Base-by-base conservation (phyloP, 2,113 vertebrate genomes). In the Desmodus rotundus region DNA sequence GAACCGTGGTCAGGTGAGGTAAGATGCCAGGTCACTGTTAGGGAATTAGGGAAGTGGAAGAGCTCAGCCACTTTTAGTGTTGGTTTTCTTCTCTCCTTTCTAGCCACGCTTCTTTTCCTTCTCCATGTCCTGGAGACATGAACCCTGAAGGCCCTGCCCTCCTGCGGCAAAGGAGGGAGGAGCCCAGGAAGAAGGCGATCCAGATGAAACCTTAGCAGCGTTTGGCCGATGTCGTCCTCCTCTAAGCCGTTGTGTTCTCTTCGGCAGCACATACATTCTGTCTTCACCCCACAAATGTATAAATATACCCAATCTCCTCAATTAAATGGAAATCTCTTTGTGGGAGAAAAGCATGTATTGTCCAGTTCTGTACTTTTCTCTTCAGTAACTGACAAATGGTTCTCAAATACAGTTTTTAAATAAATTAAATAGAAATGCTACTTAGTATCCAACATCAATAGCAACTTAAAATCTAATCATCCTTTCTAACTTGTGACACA, bases 161-260 rank as follows among this genome's bases (percentile, higher is more conserved):
- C 24, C n/a, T 4, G 1, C 9, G n/a, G 15, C 4, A 38, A 47
- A 11, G 4, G 3, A 36, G 17, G 1, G 16, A 15, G 22, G 26
- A 68, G 7, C 28, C 36, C n/a, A 41, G 11, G 68, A 73, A 73
- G 36, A 73, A 22, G 50, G 70, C n/a, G 67, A 50, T 28, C 36
- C 36, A 52, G n/a, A 13, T 1, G 3, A 61, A 13, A 41, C 5
- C 28, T 45, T 38, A 22, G 5, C 81, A 8, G 68, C 14, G 52
- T 38, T 81, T 52, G 24, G 68, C 50, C 50, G 61, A 1, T 33
- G 20, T 14, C 13, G 15, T 43, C 45, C 14, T 70, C 50, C 28
- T 58, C 41, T 70, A 8, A 20, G 5, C 16, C 67, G 3, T 24
- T 92, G 72, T 26, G 5, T 54, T 73, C 15, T 78, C 56, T 52